phyloP scores from a whole-genome alignment of 2,797 vertebrate species.

The Leptodactylus fallax region DNA sequence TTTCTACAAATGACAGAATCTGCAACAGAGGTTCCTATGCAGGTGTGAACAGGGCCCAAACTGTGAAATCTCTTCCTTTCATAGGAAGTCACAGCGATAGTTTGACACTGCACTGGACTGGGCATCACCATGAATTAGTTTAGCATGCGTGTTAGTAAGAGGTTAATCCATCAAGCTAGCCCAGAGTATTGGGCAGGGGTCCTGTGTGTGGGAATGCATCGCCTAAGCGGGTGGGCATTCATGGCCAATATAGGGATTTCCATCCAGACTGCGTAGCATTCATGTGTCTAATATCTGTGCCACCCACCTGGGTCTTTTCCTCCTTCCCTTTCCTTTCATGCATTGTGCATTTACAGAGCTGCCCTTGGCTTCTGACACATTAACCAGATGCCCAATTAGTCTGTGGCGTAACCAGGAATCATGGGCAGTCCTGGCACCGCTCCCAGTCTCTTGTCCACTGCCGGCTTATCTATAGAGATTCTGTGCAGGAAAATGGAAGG shows the following conservation, averaged over 20 bases:
- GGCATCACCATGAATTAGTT: no score
- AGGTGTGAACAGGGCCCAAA: no score
- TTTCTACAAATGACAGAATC: no score
- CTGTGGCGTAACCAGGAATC: conserved; percentile 26
- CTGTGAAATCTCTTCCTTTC: no score
- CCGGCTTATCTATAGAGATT: conserved; percentile 39
- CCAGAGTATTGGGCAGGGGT: background rate
- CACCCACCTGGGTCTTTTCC: conserved; percentile 28
- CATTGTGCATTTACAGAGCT: conserved; percentile 69
- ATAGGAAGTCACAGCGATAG: no score
- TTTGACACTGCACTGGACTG: no score
- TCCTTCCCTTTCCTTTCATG: background rate
- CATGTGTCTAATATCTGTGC: background rate
- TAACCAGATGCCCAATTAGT: conserved; percentile 63
- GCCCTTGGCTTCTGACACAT: conserved; percentile 64
- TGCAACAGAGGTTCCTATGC: no score
- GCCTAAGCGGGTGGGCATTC: background rate
- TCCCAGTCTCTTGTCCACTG: conserved; percentile 59
- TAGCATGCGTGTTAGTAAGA: background rate
- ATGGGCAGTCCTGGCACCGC: conserved; percentile 10
- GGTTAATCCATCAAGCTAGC: conserved; percentile 19
- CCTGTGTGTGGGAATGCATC: conserved; percentile 2
- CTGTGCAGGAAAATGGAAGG: conserved; percentile 37
- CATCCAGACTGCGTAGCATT: conserved; percentile 5
- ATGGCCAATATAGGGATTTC: no score